Base-by-base conservation (phyloP, 2,113 vertebrate genomes). In the Indicator maculatus region DNA sequence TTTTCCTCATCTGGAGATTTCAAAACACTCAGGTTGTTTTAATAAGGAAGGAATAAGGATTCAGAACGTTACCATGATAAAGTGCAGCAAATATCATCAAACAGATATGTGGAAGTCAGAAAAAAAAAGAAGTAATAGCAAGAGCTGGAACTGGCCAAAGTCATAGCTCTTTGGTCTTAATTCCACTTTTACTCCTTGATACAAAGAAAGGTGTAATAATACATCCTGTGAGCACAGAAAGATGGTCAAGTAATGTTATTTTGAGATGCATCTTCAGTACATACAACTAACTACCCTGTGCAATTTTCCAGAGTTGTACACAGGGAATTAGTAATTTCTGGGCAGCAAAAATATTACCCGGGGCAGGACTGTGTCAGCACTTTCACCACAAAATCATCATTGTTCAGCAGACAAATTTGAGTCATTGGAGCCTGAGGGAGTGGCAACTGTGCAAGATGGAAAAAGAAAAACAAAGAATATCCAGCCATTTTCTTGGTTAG, bases 251-350 rank as follows among this genome's bases (percentile, higher is more conserved):
- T 39, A 64, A 28, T n/a, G 26, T 58, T 90, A 66, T 91, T 91
- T 80, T 55, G 75, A 70, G 59, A 50, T 38, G 67, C 19, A 12
- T 52, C 41, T 86, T 84, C 33, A 67, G 44, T 14, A 38, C 16
- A 12, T 27, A 10, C 21, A 64, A 36, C 31, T 41, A 86, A 90
- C 28, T 47, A 78, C 12, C 11, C 31, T 23, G 9, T 61, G 44
- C 26, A 91, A 47, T 79, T 94, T 93, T 89, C 55, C 53, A 79
- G 66, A 72, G 31, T 33, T 0, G 0, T 39, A 53, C 39, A 78
- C 7, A 73, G 7, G 24, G 63, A 84, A 85, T 93, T 85, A 87
- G 24, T 76, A 85, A 76, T 82, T 93, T 91, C 82, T 85, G 78
- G 75, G 59, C 78, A 93, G 59, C 14, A 72, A 75, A 87, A 72